Base-by-base conservation (phyloP, 2,888 invertebrate species). In the Sepioteuthis lessoniana region DNA sequence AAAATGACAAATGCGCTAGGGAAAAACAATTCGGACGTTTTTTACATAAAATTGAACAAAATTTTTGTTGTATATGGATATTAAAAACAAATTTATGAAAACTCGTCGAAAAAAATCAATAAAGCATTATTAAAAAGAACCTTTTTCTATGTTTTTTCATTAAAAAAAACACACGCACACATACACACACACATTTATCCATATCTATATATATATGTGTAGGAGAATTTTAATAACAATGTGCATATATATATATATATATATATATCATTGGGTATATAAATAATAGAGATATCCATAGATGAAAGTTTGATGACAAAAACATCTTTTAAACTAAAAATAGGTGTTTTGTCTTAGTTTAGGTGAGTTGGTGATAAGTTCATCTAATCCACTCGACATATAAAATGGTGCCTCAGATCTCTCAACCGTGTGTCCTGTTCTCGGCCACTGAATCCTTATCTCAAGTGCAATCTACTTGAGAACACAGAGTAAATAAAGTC, bases 71-170 rank as follows among this genome's bases (percentile, higher is more conserved):
- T 47, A 47, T 7, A 19, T 47, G 10, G 0, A 47, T 47, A 16
- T 16, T 8, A 8, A 47, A 1, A 47, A 47, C 1, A 16, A 47
- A 7, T 47, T 1, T 7, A 16, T 13, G 10, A 19, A 47, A 19
- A 16, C 7, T 1, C 0, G 1, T 13, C 1, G 19, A 47, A 1
- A 13, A 13, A 16, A 1, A 16, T 1, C 13, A 47, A 16, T 1
- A 16, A 47, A 7, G 47, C 21, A 25, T n/a, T n/a, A n/a, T n/a
- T n/a, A n/a, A n/a, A n/a, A n/a, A n/a, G n/a, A n/a, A n/a, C n/a
- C n/a, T n/a, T n/a, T n/a, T n/a, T n/a, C n/a, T n/a, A n/a, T n/a
- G n/a, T n/a, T n/a, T n/a, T n/a, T n/a, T n/a, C n/a, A n/a, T n/a
- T n/a, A n/a, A n/a, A n/a, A n/a, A n/a, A n/a, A n/a, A 55, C 25